A percentile compares a stretch with the other conserved stretches of the same genome.
Evolutionary conservation across 2,888 invertebrate genomes (phyloP).

Genomic region (Erynnis tages): DNA sequence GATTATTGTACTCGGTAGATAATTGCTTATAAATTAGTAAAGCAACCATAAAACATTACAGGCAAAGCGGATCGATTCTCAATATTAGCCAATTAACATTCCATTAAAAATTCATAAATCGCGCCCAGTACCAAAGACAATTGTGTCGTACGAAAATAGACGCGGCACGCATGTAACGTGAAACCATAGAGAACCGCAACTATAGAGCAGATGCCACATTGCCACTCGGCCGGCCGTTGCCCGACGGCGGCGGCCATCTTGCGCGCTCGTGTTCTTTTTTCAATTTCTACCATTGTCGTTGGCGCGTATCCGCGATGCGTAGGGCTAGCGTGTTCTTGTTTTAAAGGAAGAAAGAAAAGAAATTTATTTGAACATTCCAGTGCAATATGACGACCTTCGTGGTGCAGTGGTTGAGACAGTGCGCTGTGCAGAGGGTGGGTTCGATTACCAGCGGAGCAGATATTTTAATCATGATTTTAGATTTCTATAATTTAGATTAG

Average conservation of each 20-base stretch:
- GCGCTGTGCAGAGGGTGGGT: too few relatives aligned
- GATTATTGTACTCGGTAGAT: too few relatives aligned
- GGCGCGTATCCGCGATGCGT: slow-evolving; percentile 15
- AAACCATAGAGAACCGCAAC: slow-evolving; percentile 56
- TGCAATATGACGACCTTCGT: too few relatives aligned
- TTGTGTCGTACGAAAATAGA: slow-evolving; percentile 42
- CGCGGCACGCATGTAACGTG: slow-evolving; percentile 52
- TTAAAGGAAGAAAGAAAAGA: too few relatives aligned
- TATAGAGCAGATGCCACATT: slow-evolving; percentile 61
- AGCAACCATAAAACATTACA: background rate
- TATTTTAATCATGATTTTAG: too few relatives aligned
- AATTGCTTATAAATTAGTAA: too few relatives aligned
- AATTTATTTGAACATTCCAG: too few relatives aligned
- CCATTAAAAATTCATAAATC: background rate
- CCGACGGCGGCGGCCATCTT: slow-evolving; percentile 55
- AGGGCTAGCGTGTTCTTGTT: background rate
- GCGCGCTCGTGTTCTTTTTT: slow-evolving; percentile 36
- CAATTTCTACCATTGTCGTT: slow-evolving; percentile 25
- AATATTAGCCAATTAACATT: slow-evolving; percentile 1
- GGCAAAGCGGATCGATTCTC: background rate
- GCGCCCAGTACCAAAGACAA: slow-evolving; percentile 54
- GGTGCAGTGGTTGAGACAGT: too few relatives aligned
- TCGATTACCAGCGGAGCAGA: too few relatives aligned
- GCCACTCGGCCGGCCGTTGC: slow-evolving; percentile 59
- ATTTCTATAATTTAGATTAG: too few relatives aligned